These are phyloP conservation scores for Eulithis testata DNA, from an alignment of 2,888 invertebrate genomes.

Conservation along the genomic window DNA sequence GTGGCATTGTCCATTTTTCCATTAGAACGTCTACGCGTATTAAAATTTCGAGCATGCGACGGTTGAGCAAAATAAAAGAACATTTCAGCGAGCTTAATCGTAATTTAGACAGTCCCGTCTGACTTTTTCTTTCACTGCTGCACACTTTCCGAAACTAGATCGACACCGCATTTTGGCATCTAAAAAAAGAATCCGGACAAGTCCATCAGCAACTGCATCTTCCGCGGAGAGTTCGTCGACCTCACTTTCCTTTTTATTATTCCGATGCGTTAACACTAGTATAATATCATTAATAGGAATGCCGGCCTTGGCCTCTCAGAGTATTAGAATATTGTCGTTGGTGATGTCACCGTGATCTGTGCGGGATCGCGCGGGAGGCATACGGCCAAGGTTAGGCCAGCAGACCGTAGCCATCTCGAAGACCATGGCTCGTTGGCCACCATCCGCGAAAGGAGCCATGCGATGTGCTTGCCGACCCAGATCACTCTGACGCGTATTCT, in stretches of 20 bases:
- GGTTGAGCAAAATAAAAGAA: slow-evolving; percentile 49
- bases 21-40: slow-evolving; percentile 63
- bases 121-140: slow-evolving; percentile 50
- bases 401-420: slow-evolving; percentile 76
- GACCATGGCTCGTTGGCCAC: slow-evolving; percentile 73
- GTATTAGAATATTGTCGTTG: slow-evolving; percentile 56
- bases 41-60: slow-evolving; percentile 56
- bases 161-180: slow-evolving; percentile 60
- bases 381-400: slow-evolving; percentile 74
- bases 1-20: slow-evolving; percentile 55
- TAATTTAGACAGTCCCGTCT: slow-evolving; percentile 47
- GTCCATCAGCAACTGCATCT: slow-evolving; percentile 64
- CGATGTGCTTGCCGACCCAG: slow-evolving; percentile 68
- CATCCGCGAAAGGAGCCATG: slow-evolving; percentile 69
- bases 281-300: slow-evolving; percentile 59
- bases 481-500: slow-evolving; percentile 61
- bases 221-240: slow-evolving; percentile 68
- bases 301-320: slow-evolving; percentile 69
- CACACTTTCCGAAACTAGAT: slow-evolving; percentile 52
- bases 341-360: slow-evolving; percentile 74
- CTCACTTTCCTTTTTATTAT: slow-evolving; percentile 78
- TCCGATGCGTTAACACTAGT: slow-evolving; percentile 52
- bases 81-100: slow-evolving; percentile 53
- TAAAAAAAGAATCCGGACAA: slow-evolving; percentile 71
- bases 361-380: slow-evolving; percentile 71